Conservation (phyloP, 1,140 invertebrate genomes). For the Scaptomyza montana region DNA sequence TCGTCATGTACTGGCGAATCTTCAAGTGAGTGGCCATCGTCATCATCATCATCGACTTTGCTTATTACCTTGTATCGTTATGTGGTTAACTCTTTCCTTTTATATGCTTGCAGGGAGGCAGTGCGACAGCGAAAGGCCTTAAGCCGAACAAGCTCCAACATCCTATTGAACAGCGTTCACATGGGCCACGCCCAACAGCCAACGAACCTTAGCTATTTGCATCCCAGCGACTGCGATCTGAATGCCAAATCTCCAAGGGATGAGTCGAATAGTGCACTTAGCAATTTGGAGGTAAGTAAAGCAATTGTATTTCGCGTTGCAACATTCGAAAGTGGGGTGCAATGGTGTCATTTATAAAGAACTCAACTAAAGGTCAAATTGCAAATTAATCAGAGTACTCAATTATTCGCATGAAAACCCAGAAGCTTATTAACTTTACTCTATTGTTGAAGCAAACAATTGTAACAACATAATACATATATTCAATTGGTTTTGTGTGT, state of each 20-base stretch:
- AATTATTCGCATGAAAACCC: not conserved
- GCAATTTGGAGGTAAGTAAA: slow-evolving; percentile 83
- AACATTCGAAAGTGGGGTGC: too few relatives aligned
- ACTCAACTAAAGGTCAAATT: slow-evolving; percentile 1
- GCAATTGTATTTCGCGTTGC: not conserved
- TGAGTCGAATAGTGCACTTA: slow-evolving; percentile 85
- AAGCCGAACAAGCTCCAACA: slow-evolving; percentile 91
- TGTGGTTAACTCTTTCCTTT: slow-evolving; percentile 2
- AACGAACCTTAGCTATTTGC: slow-evolving; percentile 86
- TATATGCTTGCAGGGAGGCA: slow-evolving; percentile 88
- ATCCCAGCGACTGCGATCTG: slow-evolving; percentile 87
- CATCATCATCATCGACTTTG: slow-evolving; percentile 5
- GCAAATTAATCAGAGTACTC: too few relatives aligned
- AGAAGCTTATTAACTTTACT: not conserved
- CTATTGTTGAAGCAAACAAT: not conserved
- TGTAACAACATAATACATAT: not conserved
- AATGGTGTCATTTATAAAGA: not conserved
- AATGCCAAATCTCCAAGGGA: slow-evolving; percentile 82
- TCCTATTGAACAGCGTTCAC: slow-evolving; percentile 92
- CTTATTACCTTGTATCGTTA: slow-evolving; percentile 7
- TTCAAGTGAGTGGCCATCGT: slow-evolving; percentile 88
- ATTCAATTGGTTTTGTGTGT: not conserved
- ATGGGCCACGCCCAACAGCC: slow-evolving; percentile 89
- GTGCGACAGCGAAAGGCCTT: slow-evolving; percentile 93
- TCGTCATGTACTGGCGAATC: slow-evolving; percentile 95